Conservation (phyloP, 1,140 invertebrate genomes). For the Cyclargus thomasi region DNA sequence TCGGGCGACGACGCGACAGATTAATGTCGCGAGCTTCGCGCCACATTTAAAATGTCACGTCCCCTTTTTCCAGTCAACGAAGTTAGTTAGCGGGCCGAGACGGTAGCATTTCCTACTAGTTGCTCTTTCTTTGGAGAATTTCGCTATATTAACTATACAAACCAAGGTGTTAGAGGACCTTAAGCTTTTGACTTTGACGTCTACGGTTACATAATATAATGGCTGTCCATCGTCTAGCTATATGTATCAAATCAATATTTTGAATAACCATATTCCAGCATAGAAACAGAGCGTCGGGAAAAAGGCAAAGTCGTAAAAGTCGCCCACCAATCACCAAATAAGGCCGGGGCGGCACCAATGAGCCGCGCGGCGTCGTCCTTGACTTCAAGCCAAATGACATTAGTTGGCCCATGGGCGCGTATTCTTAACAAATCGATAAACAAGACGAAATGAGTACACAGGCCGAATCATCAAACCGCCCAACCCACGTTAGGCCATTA, state of each 20-base stretch:
- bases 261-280: constrained; percentile 45
- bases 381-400: constrained; percentile 72
- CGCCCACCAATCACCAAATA: constrained; percentile 73
- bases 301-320: constrained; percentile 72
- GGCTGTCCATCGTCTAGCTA: not conserved
- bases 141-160: no score
- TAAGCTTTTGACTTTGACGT: no score
- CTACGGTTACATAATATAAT: not conserved
- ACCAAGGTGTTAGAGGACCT: no score
- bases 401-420: constrained; percentile 70
- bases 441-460: constrained; percentile 49
- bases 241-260: constrained; percentile 33
- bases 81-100: constrained; percentile 40
- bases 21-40: constrained; percentile 67
- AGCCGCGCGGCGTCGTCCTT: constrained; percentile 62
- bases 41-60: constrained; percentile 70
- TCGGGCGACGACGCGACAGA: constrained; percentile 63
- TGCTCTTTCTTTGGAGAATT: constrained; percentile 13
- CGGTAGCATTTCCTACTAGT: constrained; percentile 42
- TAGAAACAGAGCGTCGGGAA: constrained; percentile 63
- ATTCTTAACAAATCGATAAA: constrained; percentile 69
- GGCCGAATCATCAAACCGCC: constrained; percentile 46
- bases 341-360: constrained; percentile 64
- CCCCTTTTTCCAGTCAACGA: constrained; percentile 61
- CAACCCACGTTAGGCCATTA: constrained; percentile 55